phyloP scores from a whole-genome alignment of 2,888 invertebrate genomes.

The Dolichopus griseipennis region DNA sequence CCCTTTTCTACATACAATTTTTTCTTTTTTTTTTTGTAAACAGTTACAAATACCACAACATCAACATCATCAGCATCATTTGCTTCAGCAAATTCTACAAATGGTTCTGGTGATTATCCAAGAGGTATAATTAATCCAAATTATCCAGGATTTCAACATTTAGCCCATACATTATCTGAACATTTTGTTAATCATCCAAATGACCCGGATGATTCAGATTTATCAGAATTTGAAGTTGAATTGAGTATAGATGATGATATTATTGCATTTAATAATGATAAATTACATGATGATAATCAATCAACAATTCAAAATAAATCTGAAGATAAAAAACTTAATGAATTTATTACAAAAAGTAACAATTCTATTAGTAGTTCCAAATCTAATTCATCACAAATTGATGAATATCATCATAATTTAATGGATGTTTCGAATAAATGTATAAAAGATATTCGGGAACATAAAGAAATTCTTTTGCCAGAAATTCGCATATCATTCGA shows the following conservation, averaged over 20 bases:
- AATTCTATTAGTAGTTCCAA: neutral
- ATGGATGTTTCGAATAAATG: neutral
- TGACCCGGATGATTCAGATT: constrained; percentile 37
- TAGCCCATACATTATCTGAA: constrained; percentile 59
- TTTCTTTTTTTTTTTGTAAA: neutral
- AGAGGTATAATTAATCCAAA: constrained; percentile 75
- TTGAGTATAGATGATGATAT: constrained; percentile 31
- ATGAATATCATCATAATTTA: constrained; percentile 7
- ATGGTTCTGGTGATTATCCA: constrained; percentile 39
- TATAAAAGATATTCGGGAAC: constrained; percentile 15
- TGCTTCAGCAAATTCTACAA: constrained; percentile 1
- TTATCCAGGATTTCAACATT: constrained; percentile 75
- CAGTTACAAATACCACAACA: neutral
- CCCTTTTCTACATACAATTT: neutral
- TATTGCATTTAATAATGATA: constrained; percentile 36
- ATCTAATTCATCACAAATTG: neutral
- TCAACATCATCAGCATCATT: neutral
- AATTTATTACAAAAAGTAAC: neutral
- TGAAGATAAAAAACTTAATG: neutral
- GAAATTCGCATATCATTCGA: constrained; percentile 17
- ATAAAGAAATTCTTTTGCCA: constrained; percentile 18
- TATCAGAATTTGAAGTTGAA: constrained; percentile 37
- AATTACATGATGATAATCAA: constrained; percentile 30
- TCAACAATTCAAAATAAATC: neutral
- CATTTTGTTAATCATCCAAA: constrained; percentile 37